Evolutionary conservation across 37 sponge, comb jelly and placozoan genomes (phyloP).

Genomic region (Petrosia ficiformis): DNA sequence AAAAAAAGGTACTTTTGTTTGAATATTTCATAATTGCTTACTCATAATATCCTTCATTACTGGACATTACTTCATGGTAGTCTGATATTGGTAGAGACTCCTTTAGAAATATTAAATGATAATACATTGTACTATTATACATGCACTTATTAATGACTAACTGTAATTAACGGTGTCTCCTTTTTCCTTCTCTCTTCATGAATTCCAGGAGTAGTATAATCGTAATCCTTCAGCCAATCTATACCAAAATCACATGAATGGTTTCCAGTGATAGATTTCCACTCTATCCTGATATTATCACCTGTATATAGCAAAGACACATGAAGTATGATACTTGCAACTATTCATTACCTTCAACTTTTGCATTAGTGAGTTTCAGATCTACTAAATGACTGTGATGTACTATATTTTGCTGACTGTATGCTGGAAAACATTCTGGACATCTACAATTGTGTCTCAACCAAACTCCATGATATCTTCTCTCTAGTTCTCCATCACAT

Average conservation of each 20-base stretch:
- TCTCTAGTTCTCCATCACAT: no score
- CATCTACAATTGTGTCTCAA: no score
- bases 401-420: no score
- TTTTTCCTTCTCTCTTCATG: neutral
- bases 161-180: neutral
- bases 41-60: neutral
- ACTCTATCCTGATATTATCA: neutral
- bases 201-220: neutral
- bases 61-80: neutral
- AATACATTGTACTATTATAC: neutral
- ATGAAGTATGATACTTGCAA: no score
- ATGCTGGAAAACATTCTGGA: no score
- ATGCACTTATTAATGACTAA: neutral
- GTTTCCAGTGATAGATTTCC: neutral
- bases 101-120: neutral
- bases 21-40: neutral
- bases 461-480: no score
- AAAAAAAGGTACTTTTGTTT: no score
- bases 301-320: no score
- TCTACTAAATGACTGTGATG: no score
- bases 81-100: neutral
- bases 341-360: no score
- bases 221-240: slow-evolving; percentile 1
- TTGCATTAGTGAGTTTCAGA: no score
- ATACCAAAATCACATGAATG: neutral